Evolutionary conservation across 2,113 vertebrate species (phyloP).

Genomic region (Plotosus lineatus): DNA sequence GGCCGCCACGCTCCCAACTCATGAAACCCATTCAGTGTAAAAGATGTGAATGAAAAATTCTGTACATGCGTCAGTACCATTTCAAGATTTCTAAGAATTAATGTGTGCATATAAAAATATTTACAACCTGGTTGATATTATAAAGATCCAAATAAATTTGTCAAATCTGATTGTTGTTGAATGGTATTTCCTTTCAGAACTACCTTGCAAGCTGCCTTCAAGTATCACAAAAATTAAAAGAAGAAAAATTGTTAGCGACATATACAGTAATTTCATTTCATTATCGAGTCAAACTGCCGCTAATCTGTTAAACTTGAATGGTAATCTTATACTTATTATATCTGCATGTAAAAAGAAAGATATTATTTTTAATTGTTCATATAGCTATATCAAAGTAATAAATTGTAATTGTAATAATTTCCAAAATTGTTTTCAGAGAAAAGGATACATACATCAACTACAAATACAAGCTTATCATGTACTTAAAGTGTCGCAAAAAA

Average conservation of each 20-base stretch:
- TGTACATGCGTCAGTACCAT: not conserved
- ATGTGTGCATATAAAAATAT: not conserved
- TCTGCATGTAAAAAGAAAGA: too few species aligned
- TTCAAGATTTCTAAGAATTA: not conserved
- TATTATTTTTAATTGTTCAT: too few species aligned
- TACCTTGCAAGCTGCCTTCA: not conserved
- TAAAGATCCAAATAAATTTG: not conserved
- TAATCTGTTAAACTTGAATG: too few species aligned
- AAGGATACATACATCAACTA: too few species aligned
- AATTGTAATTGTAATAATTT: not conserved
- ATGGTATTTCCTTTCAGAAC: not conserved
- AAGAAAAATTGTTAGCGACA: too few species aligned
- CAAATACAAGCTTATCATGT: too few species aligned
- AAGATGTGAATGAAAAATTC: constrained; percentile 41
- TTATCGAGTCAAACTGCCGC: too few species aligned
- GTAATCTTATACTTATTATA: too few species aligned
- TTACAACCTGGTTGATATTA: not conserved
- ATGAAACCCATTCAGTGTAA: constrained; percentile 39
- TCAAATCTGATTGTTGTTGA: not conserved
- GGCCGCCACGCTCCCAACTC: constrained; percentile 34
- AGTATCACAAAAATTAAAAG: not conserved
- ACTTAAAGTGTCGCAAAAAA: not conserved
- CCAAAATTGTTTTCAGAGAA: not conserved
- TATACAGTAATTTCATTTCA: too few species aligned
- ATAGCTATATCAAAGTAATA: too few species aligned